These are phyloP conservation scores for Idris sp. DNA, from an alignment of 1,140 invertebrate genomes.

Conservation along the genomic window DNA sequence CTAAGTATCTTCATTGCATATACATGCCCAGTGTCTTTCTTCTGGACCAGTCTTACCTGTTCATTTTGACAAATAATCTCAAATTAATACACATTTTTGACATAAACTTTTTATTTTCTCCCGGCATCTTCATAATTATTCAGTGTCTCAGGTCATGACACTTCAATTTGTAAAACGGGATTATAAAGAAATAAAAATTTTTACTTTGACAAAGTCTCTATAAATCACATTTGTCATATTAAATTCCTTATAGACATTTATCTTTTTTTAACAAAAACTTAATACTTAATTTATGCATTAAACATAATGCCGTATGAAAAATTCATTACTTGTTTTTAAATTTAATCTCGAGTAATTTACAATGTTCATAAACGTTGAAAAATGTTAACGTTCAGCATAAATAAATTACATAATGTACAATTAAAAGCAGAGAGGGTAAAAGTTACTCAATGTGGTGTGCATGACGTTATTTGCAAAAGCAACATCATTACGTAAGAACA, in stretches of 20 bases:
- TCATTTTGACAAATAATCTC: slow-evolving; percentile 10
- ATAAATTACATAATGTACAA: slow-evolving; percentile 26
- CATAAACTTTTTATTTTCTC: no score
- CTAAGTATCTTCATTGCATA: slow-evolving; percentile 99
- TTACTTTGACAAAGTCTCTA: no score
- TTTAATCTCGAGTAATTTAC: slow-evolving; percentile 14
- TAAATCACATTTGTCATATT: no score
- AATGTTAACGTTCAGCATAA: neutral
- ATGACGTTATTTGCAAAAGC: slow-evolving; percentile 28
- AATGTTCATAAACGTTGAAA: no score
- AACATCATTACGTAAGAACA: slow-evolving; percentile 12
- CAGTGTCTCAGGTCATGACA: slow-evolving; percentile 10
- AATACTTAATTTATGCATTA: no score
- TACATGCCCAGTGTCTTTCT: slow-evolving; percentile 99
- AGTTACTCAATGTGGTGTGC: slow-evolving; percentile 15
- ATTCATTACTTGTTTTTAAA: no score
- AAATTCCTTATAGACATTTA: no score
- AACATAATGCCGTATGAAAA: no score
- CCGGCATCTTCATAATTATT: no score
- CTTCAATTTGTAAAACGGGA: no score
- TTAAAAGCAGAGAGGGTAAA: slow-evolving; percentile 35
- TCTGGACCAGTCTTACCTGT: slow-evolving; percentile 97
- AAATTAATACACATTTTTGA: slow-evolving; percentile 17
- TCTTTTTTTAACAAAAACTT: no score
- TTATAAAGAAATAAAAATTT: no score